Evolutionary conservation across 2,888 invertebrate species (phyloP), one percentile per base, ranked within the genome.

Genomic region (Linnaemya tessellans): DNA sequence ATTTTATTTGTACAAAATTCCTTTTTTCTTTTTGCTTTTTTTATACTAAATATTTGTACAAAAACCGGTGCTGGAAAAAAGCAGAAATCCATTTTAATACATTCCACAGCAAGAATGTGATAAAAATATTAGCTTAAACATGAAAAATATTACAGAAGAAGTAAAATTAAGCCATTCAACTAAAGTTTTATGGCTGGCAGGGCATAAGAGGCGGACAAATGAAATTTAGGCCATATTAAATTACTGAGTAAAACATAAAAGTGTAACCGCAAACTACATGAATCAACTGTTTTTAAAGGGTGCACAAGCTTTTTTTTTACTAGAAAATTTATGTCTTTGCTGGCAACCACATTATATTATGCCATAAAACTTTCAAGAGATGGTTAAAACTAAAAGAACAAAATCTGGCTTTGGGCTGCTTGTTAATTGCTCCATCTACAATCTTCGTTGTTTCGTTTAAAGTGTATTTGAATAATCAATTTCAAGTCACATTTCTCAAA

Each of bases 231-330:
- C 58, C 60, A 68, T 80, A 80, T 80, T 80, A 80, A 79, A 84
- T 68, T 84, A 80, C 79, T 58, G 49, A 64, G 68, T 35, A 58
- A 74, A 80, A 78, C 75, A 74, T 68, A 80, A 74, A 80, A 80
- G 74, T 74, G 67, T 68, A 60, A 74, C 80, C 80, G 60, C 74
- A 80, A 74, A 41, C 25, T 51, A 49, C 18, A 74, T 51, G 51
- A 51, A 60, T 51, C 22, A 67, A 51, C n/a, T 67, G 35, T 11
- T 10, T 77, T 20, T 30, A 20, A 67, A 67, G 46, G 56, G 46
- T 13, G 22, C 4, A 9, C 10, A n/a, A 35, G 18, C 8, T 54
- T 41, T 49, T n/a, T 25, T 51, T 43, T 49, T 38, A n/a, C 3
- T 56, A 11, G 20, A 25, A 41, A 58, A 30, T 15, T n/a, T 46